Evolutionary conservation across 2,113 vertebrate species (phyloP), one percentile per base, ranked within the genome.

Genomic region (Coracopsis vasa): DNA sequence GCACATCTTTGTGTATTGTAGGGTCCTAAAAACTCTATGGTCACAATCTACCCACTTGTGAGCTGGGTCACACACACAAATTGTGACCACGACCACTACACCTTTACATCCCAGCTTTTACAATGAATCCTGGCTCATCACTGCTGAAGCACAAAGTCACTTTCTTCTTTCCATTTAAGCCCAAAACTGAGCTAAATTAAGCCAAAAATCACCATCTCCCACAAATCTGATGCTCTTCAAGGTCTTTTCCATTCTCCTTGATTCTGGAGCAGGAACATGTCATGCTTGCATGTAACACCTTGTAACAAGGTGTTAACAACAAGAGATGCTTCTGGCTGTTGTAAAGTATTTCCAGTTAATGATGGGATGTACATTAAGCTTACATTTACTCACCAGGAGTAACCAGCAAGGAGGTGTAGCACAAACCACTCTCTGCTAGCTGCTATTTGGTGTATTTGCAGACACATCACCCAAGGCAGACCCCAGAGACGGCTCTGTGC

Each of bases 401-500:
- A 69, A 31, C 10, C 10, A 13, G 24, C 41, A 27, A 45, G n/a
- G n/a, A 86, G 47, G 9, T 2, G 21, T 23, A 80, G 77, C 41
- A 69, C 53, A 80, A 41, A 54, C n/a, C n/a, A 2, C 37, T 48
- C 27, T 1, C 47, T 13, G 42, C 21, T 28, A 56, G 41, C 35
- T 54, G 39, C 35, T 53, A 20, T 3, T 6, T 4, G 33, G 13
- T 20, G 66, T 41, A 42, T 25, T 16, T 84, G 25, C 31, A 39
- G 58, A 18, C 17, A 6, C 27, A 50, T 48, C 35, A 41, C 42
- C 7, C 2, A 0, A 66, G 33, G 64, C 35, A 74, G 69, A 83
- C 66, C 48, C n/a, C 74, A 21, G 35, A 7, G 41, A 58, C 2
- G 0, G 7, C 24, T 8, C 42, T 4, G 6, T 0, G 6, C 28